Base-by-base conservation (phyloP, 64 coral and sea anemone genomes). In the Dendrophyllia cribrosa region DNA sequence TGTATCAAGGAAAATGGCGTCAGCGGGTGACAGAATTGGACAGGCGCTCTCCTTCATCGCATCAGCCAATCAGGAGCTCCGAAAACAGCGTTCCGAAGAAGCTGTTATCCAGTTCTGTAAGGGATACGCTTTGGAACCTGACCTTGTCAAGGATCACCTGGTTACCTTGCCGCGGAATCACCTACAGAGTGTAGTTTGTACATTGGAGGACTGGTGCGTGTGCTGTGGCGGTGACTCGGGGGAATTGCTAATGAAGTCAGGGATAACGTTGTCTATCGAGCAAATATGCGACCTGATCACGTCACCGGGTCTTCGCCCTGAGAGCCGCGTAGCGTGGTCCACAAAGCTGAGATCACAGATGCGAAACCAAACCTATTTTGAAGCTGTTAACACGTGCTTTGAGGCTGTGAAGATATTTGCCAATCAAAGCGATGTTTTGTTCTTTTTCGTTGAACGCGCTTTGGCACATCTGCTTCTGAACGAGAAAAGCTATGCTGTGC, bases 221-320 rank as follows among this genome's bases (percentile, higher is more conserved):
- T 96, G 93, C 62, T 50, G 62, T 84, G 71, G 91, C 49, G 71
- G 65, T 13, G 88, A 96, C 16, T 88, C 95, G 1, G 70, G 19
- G 34, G 17, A 66, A 50, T 65, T 71, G 24, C 79, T 96, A 70
- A 16, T 67, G 1, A 74, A 81, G n/a, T 96, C 83, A 61, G 87
- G 69, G 23, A 75, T 96, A 26, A 69, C 86, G 10, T 52, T 96
- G 10, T 75, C 91, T 20, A 47, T 93, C 21, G 95, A 93, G 11
- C 77, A 96, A 87, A 91, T 96, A 51, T 96, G 95, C 61, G 91
- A 96, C 34, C 89, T 91, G 9, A 75, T 96, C 17, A 92, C 91
- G 22, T 79, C 90, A 34, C 69, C 79, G 7, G 87, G 83, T 13
- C 66, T 96, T 21, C 79, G 67, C 7, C 95, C 95, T 5, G 45